These are phyloP conservation scores for Stichopus horrens DNA, from an alignment of 53 echinoderm and acorn worm species.

Conservation along the genomic window DNA sequence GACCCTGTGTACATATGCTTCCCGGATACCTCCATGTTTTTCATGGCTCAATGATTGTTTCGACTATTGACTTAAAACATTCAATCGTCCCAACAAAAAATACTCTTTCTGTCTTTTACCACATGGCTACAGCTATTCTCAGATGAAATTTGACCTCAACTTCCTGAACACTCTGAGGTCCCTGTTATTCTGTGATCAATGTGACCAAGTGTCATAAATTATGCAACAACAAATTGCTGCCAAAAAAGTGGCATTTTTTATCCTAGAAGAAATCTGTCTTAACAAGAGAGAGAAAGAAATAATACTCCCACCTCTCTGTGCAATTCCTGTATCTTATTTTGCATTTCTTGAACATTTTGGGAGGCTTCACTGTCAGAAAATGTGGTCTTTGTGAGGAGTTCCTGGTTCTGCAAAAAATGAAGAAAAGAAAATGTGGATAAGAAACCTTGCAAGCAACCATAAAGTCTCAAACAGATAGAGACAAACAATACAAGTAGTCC, in stretches of 20 bases:
- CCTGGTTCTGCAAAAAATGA: conserved; percentile 72
- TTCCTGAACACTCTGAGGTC: conserved; percentile 3
- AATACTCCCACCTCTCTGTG: conserved; percentile 70
- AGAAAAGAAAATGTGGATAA: background rate
- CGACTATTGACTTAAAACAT: background rate
- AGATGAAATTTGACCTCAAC: background rate
- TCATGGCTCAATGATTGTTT: no score
- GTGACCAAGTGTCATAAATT: background rate
- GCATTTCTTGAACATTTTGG: conserved; percentile 74
- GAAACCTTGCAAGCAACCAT: no score
- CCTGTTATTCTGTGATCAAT: background rate
- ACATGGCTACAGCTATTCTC: background rate
- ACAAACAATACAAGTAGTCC: no score
- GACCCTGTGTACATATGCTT: background rate
- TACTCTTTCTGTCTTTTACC: background rate
- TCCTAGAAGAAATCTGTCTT: no score
- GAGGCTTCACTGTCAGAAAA: conserved; percentile 71
- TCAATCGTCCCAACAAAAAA: background rate
- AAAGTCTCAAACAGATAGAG: no score
- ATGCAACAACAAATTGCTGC: no score
- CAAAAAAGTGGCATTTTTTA: no score
- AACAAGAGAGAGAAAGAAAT: no score
- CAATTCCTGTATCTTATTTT: conserved; percentile 75
- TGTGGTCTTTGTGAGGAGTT: conserved; percentile 78
- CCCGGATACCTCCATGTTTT: background rate